Base-by-base conservation (phyloP, 2,797 vertebrate genomes). In the Enteromius radiatus region DNA sequence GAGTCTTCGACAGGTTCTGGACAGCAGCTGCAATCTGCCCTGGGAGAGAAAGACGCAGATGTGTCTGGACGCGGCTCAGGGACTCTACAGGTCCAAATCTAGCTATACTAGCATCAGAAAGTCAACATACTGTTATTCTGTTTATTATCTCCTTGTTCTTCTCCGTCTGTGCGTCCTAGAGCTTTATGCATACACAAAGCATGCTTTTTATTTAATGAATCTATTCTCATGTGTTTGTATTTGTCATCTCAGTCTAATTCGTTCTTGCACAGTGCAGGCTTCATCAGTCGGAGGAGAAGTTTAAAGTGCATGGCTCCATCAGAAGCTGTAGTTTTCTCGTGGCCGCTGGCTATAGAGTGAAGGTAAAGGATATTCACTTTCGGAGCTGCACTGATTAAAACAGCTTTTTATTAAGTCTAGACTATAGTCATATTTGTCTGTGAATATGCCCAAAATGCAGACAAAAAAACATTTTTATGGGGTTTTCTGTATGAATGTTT, bases 251-350 rank as follows among this genome's bases (percentile, higher is more conserved):
- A 38, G 36, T 52, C 14, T 11, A 14, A 52, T n/a, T 15, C 0
- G 41, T 36, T n/a, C 80, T 76, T 10, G 78, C 12, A 36, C 38
- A 36, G 36, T 87, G 67, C 85, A 98, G 97, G 82, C 86, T 97
- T 83, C 97, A 98, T 89, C 95, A 96, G 64, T 95, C 95, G 0
- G 95, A 94, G 83, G 75, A 87, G 3, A 94, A 93, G 45, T 91
- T 91, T 33, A 93, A 94, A 49, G 94, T 97, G 31, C 97, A 97
- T 0, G 92, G 94, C 54, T 95, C 91, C 88, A 93, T 98, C 91
- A 95, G 85, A 89, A 97, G 97, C 79, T 87, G 54, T 86, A 98
- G 94, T 88, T 97, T 97, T 90, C 91, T 98, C 21, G 97, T 98
- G 78, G 92, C 93, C 0, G 86, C 90, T 56, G 94, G 93, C 84